Base-by-base conservation (phyloP, 2,113 vertebrate genomes). In the Diphyllodes magnificus region DNA sequence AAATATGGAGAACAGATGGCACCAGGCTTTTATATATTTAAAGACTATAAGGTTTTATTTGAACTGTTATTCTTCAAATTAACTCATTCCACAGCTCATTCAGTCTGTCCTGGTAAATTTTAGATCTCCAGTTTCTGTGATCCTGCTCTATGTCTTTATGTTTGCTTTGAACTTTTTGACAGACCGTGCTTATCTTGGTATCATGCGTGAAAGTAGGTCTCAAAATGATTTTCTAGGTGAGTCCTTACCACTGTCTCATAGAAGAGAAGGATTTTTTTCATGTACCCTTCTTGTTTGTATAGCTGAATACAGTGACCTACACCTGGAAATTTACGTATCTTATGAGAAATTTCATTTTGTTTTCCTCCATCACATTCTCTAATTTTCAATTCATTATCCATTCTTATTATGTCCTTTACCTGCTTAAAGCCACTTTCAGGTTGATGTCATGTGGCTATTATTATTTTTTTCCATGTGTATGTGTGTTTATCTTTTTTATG, bases 141-240 rank as follows among this genome's bases (percentile, higher is more conserved):
- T 87, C 19, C 9, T 68, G 4, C 14, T 87, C 42, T 69, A 2
- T 82, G 37, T 91, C 20, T 87, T 42, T 70, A 15, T 86, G 31
- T 89, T 87, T 15, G 39, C 65, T 94, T 91, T 63, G 51, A 93
- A 94, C 42, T 92, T 88, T 73, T 39, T 87, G 65, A 64, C 49
- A 60, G 28, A 71, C 35, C 2, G 0, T 40, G 22, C 23, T 19
- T 86, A 5, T 83, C 47, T 66, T 81, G 35, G 40, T 91, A 64
- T 66, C 51, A 24, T 47, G 22, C 30, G 82, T 89, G 19, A 84
- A 94, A 89, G n/a, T 17, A 91, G 24, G 15, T 85, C 44, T 79
- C 24, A 71, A 84, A 75, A 71, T 64, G 42, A 9, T 68, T 87
- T 91, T 84, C 11, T 76, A 71, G 21, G 13, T 60, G 40, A 71